Evolutionary conservation across 2,888 invertebrate species (phyloP).

Genomic region (Acanthosepion esculentum): DNA sequence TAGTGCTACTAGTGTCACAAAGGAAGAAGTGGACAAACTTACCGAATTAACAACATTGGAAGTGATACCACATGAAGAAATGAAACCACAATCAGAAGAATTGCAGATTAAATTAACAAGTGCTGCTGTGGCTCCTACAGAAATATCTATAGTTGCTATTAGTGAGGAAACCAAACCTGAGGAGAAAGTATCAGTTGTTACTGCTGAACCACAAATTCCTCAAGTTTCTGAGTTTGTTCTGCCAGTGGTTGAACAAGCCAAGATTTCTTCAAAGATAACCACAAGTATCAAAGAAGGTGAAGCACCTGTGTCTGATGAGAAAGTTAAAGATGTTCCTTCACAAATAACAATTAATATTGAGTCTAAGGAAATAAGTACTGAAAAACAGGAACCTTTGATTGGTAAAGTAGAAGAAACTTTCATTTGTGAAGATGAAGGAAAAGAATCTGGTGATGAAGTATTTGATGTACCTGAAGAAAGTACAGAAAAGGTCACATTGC

Average conservation of each 20-base stretch:
- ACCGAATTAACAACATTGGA: not conserved
- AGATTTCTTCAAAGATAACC: constrained; percentile 49
- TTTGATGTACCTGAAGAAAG: constrained; percentile 17
- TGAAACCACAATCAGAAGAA: not conserved
- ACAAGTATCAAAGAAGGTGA: constrained; percentile 43
- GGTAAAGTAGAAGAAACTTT: not conserved
- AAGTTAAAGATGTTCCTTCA: constrained; percentile 34
- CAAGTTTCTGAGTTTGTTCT: constrained; percentile 48
- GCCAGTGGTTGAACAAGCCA: constrained; percentile 44
- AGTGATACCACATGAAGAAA: not conserved
- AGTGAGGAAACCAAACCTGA: not conserved
- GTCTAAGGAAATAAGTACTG: constrained; percentile 38
- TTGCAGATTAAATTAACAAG: not conserved
- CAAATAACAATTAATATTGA: constrained; percentile 14
- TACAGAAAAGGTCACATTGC: not conserved
- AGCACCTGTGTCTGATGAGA: constrained; percentile 47
- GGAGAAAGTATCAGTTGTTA: constrained; percentile 41
- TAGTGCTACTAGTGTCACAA: not conserved
- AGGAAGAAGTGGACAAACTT: not conserved
- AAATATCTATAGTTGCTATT: not conserved
- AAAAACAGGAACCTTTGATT: constrained; percentile 38
- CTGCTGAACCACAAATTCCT: constrained; percentile 36
- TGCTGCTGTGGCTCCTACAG: not conserved
- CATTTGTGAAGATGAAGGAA: constrained; percentile 36
- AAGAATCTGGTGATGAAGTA: constrained; percentile 15